These are phyloP conservation scores for Hoplostethus atlanticus DNA, from an alignment of 2,797 vertebrate genomes.

Conservation along the genomic window DNA sequence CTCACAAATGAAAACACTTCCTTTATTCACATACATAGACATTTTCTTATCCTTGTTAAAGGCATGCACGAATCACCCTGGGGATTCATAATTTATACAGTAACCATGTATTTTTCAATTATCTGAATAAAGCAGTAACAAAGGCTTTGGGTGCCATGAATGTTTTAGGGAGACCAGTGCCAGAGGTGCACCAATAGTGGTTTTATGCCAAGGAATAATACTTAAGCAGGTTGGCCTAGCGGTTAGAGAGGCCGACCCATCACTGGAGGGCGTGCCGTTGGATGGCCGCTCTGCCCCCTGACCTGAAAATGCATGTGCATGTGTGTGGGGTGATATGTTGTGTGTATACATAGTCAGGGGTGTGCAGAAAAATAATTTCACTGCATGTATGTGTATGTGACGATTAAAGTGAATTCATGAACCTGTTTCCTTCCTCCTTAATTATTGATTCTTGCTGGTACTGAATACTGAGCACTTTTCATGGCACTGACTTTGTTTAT, in stretches of 20 bases:
- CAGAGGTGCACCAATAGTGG: background rate
- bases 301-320: too few relatives aligned
- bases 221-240: too few relatives aligned
- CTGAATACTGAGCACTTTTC: background rate
- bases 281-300: too few relatives aligned
- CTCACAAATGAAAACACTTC: background rate
- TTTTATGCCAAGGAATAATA: background rate
- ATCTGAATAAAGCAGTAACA: background rate
- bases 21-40: background rate
- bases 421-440: too few relatives aligned
- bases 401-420: too few relatives aligned
- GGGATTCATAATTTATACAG: background rate
- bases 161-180: background rate
- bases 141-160: background rate
- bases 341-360: too few relatives aligned
- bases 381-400: too few relatives aligned
- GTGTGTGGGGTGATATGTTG: too few relatives aligned
- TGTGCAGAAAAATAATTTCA: too few relatives aligned
- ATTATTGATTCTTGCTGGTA: background rate
- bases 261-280: too few relatives aligned
- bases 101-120: slow-evolving; percentile 1
- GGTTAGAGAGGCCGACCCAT: too few relatives aligned
- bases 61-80: background rate
- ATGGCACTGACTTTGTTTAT: background rate
- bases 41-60: background rate